Conservation (phyloP, 2,888 invertebrate genomes). For the Cheilosia urbana region DNA sequence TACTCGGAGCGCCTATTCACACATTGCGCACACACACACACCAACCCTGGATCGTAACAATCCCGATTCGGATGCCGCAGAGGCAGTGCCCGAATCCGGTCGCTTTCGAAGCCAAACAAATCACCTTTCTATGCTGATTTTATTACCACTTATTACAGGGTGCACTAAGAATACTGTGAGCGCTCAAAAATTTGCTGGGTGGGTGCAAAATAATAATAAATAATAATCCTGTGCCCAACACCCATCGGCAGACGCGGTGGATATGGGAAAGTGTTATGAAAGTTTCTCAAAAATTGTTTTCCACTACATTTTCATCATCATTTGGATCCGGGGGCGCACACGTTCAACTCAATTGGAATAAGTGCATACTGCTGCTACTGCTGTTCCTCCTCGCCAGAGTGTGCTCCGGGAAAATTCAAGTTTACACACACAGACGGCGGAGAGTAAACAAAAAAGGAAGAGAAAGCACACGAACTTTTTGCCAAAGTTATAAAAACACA, state of each 20-base stretch:
- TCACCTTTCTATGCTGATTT: conserved; percentile 72
- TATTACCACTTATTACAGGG: conserved; percentile 67
- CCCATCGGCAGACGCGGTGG: neutral
- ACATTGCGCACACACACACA: conserved; percentile 42
- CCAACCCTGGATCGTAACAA: conserved; percentile 48
- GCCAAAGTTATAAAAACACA: conserved; percentile 36
- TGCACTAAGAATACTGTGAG: conserved; percentile 39
- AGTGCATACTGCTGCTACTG: conserved; percentile 50
- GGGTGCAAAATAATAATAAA: conserved; percentile 21
- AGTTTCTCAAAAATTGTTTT: conserved; percentile 63
- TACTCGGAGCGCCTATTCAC: conserved; percentile 61
- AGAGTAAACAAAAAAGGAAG: neutral
- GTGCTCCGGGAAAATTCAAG: conserved; percentile 4
- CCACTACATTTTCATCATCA: conserved; percentile 60
- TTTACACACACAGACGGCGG: neutral
- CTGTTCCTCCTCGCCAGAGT: conserved; percentile 14
- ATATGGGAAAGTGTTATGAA: conserved; percentile 51
- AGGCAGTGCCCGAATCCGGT: conserved; percentile 42
- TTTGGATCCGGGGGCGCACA: conserved; percentile 34
- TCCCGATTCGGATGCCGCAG: conserved; percentile 51
- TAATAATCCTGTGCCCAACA: conserved; percentile 1
- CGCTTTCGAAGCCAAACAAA: conserved; percentile 59
- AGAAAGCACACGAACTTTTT: conserved; percentile 23
- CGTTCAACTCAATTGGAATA: conserved; percentile 71
- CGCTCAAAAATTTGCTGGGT: conserved; percentile 39